A percentile compares a stretch with the other conserved stretches of the same genome.
phyloP scores from a whole-genome alignment of 2,113 vertebrate genomes.

The Glaucidium brasilianum region DNA sequence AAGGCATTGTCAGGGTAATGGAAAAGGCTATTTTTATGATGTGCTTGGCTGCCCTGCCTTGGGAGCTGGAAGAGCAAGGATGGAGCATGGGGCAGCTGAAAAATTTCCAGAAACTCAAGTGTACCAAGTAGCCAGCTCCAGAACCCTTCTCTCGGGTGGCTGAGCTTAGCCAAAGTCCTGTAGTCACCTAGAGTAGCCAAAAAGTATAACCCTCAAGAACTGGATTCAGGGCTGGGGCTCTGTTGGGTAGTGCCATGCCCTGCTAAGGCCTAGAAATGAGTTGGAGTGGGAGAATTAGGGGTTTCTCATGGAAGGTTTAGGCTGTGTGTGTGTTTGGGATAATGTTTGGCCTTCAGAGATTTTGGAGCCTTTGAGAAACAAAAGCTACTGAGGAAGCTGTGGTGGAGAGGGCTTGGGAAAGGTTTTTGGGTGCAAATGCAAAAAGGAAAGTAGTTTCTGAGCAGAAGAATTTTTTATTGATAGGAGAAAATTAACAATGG shows the following conservation, averaged over 20 bases:
- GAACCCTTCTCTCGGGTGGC: background rate
- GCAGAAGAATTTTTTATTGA: background rate
- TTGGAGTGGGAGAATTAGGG: rapidly evolving
- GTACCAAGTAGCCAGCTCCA: rapidly evolving
- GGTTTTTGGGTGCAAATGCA: background rate
- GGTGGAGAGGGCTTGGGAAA: background rate
- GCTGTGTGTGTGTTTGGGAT: no score
- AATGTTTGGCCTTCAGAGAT: background rate
- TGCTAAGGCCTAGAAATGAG: background rate
- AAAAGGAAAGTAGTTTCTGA: background rate
- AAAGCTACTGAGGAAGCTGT: background rate
- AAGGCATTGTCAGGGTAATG: background rate
- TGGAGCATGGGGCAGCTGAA: background rate
- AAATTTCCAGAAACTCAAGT: background rate
- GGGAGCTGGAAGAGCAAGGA: background rate
- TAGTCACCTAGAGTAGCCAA: background rate
- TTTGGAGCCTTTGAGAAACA: background rate
- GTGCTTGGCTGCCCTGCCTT: background rate
- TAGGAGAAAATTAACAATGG: background rate
- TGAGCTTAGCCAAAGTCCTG: background rate
- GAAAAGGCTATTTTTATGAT: background rate
- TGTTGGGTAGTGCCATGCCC: background rate
- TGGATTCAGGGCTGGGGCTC: background rate
- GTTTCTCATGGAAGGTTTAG: background rate
- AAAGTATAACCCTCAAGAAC: background rate